phyloP scores from a whole-genome alignment of 2,888 invertebrate genomes.

The Drosophila mayaguana region DNA sequence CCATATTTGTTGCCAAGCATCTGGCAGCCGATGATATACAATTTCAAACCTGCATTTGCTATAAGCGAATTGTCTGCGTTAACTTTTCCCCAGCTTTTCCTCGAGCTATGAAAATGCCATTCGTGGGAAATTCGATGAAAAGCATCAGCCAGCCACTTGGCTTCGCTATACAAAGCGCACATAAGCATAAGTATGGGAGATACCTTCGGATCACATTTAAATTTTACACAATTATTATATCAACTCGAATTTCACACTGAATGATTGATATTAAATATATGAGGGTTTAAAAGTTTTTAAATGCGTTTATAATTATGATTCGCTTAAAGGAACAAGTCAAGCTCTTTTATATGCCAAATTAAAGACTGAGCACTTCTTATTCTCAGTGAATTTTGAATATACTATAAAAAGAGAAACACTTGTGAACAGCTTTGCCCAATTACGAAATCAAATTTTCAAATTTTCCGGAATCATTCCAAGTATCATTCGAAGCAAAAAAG shows the following conservation, averaged over 20 bases:
- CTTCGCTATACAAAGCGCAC: not conserved
- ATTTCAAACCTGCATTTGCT: constrained; percentile 67
- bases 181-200: not conserved
- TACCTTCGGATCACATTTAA: constrained; percentile 13
- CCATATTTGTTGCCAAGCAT: constrained; percentile 65
- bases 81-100: constrained; percentile 12
- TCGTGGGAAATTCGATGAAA: constrained; percentile 14
- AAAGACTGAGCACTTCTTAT: not conserved
- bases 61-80: constrained; percentile 34
- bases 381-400: not conserved
- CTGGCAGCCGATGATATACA: constrained; percentile 68
- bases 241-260: not conserved
- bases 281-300: too few relatives aligned
- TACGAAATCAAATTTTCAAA: constrained; percentile 4
- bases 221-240: constrained; percentile 46
- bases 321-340: not conserved
- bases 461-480: constrained; percentile 6
- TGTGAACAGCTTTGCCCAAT: not conserved
- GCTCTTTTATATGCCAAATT: not conserved
- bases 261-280: not conserved
- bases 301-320: not conserved
- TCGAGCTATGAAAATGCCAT: constrained; percentile 45
- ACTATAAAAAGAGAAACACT: not conserved
- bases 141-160: constrained; percentile 4
- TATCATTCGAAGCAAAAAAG: constrained; percentile 4